Conservation (phyloP, 2,113 vertebrate species). For the Numenius arquata region DNA sequence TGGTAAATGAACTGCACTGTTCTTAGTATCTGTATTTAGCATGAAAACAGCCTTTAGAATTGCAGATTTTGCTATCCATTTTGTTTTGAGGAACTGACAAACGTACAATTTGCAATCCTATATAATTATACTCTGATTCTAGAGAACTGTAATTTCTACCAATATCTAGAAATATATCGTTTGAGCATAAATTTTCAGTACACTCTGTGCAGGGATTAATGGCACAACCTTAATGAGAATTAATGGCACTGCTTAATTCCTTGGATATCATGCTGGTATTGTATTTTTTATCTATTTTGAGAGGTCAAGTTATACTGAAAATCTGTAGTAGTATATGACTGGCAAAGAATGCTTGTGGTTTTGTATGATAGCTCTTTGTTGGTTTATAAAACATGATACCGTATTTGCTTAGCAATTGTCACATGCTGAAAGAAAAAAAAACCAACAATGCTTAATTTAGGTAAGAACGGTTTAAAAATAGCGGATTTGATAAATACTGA, state of each 20-base stretch:
- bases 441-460: not conserved
- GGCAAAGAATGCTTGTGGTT: not conserved
- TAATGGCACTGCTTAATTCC: not conserved
- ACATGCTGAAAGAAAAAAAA: not conserved
- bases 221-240: not conserved
- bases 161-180: not conserved
- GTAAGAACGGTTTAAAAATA: not conserved
- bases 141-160: not conserved
- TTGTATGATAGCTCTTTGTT: not conserved
- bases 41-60: slow-evolving; percentile 26
- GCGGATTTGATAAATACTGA: not conserved
- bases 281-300: not conserved
- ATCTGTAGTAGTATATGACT: not conserved
- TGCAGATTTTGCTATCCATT: slow-evolving; percentile 35
- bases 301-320: not conserved
- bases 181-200: not conserved
- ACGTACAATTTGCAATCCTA: slow-evolving; percentile 11
- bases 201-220: not conserved
- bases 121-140: slow-evolving; percentile 35
- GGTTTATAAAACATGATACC: not conserved
- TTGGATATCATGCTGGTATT: not conserved
- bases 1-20: not conserved
- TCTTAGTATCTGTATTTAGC: not conserved
- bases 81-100: slow-evolving; percentile 22
- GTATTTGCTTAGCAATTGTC: not conserved